A percentile compares a stretch with the other conserved stretches of the same genome.
phyloP scores from a whole-genome alignment of 2,113 vertebrate species.

The Eudorcas thomsonii region DNA sequence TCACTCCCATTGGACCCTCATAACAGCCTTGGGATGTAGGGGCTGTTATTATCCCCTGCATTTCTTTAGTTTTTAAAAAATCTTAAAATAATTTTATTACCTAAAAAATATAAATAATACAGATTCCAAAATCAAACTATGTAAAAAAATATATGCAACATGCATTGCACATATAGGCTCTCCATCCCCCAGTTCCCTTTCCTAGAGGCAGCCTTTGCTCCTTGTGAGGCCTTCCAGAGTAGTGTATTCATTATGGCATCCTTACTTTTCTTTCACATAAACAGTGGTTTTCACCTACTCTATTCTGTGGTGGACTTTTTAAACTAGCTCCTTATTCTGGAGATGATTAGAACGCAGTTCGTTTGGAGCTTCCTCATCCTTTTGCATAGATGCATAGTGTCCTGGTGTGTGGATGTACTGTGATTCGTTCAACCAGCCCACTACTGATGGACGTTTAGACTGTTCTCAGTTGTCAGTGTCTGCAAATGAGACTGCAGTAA shows the following conservation, averaged over 20 bases:
- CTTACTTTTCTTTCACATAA: neutral
- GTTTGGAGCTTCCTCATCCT: rapidly evolving
- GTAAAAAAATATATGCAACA: neutral
- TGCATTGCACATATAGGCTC: neutral
- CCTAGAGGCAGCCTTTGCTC: neutral
- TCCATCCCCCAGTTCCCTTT: neutral
- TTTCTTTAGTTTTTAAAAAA: neutral
- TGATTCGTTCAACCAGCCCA: neutral
- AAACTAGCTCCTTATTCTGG: neutral
- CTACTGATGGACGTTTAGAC: rapidly evolving
- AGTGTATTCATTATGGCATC: neutral
- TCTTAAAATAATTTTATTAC: neutral
- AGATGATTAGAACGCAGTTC: rapidly evolving
- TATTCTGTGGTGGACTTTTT: neutral
- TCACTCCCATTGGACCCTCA: neutral
- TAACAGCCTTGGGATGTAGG: too few relatives aligned
- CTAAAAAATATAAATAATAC: neutral
- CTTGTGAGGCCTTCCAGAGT: neutral
- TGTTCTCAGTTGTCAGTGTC: neutral
- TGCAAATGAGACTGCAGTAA: neutral
- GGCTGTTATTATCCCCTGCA: neutral
- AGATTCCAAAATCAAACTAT: neutral
- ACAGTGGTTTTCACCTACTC: neutral
- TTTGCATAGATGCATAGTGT: rapidly evolving
- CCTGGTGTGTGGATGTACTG: neutral